Base-by-base conservation (phyloP, 2,888 invertebrate species). In the Orgyia antiqua region DNA sequence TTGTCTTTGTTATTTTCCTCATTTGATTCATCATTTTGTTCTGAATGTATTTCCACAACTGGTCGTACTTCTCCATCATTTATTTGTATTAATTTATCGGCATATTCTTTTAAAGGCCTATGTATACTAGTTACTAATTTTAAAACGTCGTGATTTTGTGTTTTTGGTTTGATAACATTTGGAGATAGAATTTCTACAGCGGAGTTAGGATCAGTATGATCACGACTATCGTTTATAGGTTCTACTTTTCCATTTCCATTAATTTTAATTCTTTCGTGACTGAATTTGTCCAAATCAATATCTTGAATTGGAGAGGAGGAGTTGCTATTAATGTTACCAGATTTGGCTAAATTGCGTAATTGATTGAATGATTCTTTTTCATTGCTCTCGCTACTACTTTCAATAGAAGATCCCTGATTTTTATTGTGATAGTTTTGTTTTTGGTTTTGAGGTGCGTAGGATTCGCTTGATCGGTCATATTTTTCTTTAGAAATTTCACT, bases 51-150 rank as follows among this genome's bases (percentile, higher is more conserved):
- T 67, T 86, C 84, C 10, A 80, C 68, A 5, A 84, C 84, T 23
- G 86, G 83, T 51, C 69, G 79, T 1, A 80, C 58, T 64, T 80
- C 79, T 13, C 63, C 82, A 20, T 77, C 73, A 43, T 82, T 73
- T 27, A 76, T 68, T 15, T 59, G 53, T 21, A 64, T 49, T 26
- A 60, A 58, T 38, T 49, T 48, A 25, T 56, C 55, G 31, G 57
- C 49, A 34, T 40, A 50, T 6, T 30, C 40, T 34, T 58, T 52
- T 9, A 42, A 49, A 20, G 42, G 44, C 13, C 41, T 31, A 20
- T 28, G 38, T 45, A 32, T 49, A 45, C 28, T 44, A 40, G 25
- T 60, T 34, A 15, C 35, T 24, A 27, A 46, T 32, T 40, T 39
- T 15, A 45, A 28, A 41, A 51, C 35, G 29, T 44, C 42, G 18